phyloP scores from a whole-genome alignment of 2,797 vertebrate genomes.

The Eulemur mongoz region DNA sequence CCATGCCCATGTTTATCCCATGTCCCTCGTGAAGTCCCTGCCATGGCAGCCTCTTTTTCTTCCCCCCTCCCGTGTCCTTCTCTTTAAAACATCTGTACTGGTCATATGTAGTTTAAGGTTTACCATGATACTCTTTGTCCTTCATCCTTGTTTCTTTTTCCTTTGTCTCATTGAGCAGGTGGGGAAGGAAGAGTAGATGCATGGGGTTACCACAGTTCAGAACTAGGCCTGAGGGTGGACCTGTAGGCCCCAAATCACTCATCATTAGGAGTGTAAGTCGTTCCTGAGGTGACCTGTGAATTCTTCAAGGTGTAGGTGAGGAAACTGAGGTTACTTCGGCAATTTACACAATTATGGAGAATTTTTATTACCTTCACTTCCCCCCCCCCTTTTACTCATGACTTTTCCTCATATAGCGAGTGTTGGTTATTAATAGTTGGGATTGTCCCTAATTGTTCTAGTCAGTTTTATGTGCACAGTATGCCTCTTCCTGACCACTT shows the following conservation, averaged over 20 bases:
- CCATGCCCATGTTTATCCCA: not conserved
- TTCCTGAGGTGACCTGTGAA: not conserved
- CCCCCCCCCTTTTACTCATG: not conserved
- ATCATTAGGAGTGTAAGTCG: not conserved
- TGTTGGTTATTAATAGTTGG: not conserved
- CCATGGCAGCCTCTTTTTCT: not conserved
- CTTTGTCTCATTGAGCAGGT: not conserved
- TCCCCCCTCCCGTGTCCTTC: not conserved
- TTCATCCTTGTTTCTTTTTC: not conserved
- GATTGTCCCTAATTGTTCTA: not conserved
- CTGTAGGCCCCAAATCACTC: not conserved
- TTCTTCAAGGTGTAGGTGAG: slow-evolving; percentile 1
- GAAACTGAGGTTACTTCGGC: not conserved
- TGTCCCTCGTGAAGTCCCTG: not conserved
- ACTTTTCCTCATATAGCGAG: not conserved
- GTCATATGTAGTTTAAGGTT: not conserved
- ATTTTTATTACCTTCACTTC: not conserved
- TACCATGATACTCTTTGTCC: not conserved
- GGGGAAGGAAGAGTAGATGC: not conserved
- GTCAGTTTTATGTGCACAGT: not conserved
- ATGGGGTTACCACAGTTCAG: not conserved
- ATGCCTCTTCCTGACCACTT: not conserved
- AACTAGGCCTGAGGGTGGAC: not conserved
- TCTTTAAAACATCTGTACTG: not conserved
- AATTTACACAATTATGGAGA: not conserved